Evolutionary conservation across 2,113 vertebrate genomes (phyloP), one percentile per base, ranked within the genome.

Genomic region (Thinocorus orbignyianus): DNA sequence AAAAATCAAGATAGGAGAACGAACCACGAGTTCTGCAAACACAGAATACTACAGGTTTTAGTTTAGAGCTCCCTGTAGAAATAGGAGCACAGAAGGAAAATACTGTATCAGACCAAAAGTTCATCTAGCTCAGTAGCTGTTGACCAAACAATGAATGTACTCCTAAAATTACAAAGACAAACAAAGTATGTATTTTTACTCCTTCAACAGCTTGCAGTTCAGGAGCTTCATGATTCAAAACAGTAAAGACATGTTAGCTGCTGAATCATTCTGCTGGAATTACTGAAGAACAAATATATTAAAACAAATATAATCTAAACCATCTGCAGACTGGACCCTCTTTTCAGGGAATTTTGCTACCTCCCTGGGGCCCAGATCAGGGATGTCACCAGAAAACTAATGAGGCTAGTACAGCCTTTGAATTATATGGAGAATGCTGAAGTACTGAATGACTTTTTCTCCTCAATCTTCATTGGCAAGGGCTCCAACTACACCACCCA

Each of bases 301-400:
- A 74, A 86, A 92, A 81, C 25, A 93, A 86, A 80, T 31, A 88
- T 25, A 88, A 95, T 83, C n/a, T 64, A 91, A 91, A 70, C 37
- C 69, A 74, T 65, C 51, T 88, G 80, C 37, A 86, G 28, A 71
- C 24, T 14, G 42, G 70, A 57, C 31, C 30, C n/a, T 78, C 25
- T 86, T 88, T 88, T 66, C 28, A 76, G 71, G 31, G 48, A 68
- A n/a, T 5, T 54, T 62, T 92, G 26, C 46, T 94, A 42, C 65
- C 55, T 92, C 51, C 62, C 66, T 74, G 55, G 86, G 80, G 61
- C 51, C 16, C 11, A 72, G 70, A 86, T 68, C 28, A 79, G 57
- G 37, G 42, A 41, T 51, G n/a, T 71, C 48, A 76, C 12, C 5
- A 86, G 61, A 88, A 93, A 49, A 49, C 35, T 28, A 14, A n/a